Evolutionary conservation across 2,797 vertebrate genomes (phyloP), one percentile per base, ranked within the genome.

Genomic region (Tadarida brasiliensis): DNA sequence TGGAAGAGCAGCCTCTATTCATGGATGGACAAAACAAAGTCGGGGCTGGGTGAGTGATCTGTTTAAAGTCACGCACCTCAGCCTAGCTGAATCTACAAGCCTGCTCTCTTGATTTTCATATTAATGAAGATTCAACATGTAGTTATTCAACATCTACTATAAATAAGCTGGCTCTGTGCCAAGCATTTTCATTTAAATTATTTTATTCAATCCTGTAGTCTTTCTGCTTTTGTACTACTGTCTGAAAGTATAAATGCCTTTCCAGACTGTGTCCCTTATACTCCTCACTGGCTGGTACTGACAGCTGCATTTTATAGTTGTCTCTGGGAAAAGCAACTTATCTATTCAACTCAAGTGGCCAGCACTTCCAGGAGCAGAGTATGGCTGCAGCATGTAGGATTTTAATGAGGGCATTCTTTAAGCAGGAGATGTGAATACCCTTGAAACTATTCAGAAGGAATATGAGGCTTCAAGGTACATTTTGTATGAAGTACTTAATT

Each of bases 271-370:
- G 47, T 35, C 82, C n/a, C 63, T 67, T 51, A 67, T 17, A 68
- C 63, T 67, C 47, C 63, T 54, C 68, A 22, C 28, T 54, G 77
- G 54, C 81, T 5, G 3, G 12, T 56, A 51, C 14, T 35, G 74
- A 80, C 44, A 63, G 22, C 24, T 73, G 56, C 26, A 20, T 78
- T 67, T 84, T 59, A 17, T 63, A 20, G 11, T 47, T 57, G 57
- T 59, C 73, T 85, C 67, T 63, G 56, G 87, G 87, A 84, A 81
- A 80, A 96, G 59, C 28, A 85, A 44, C n/a, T 74, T 68, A 71
- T 67, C 87, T 93, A 61, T 85, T 90, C 67, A 84, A 63, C 70
- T 91, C 57, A 33, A 87, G 67, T 73, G 71, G 65, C 63, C 56
- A 57, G 28, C 70, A 33, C 73, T 77, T 89, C 61, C n/a, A n/a